Evolutionary conservation across 2,888 invertebrate species (phyloP), one percentile per base, ranked within the genome.

Genomic region (Lepidochrysops patricia): DNA sequence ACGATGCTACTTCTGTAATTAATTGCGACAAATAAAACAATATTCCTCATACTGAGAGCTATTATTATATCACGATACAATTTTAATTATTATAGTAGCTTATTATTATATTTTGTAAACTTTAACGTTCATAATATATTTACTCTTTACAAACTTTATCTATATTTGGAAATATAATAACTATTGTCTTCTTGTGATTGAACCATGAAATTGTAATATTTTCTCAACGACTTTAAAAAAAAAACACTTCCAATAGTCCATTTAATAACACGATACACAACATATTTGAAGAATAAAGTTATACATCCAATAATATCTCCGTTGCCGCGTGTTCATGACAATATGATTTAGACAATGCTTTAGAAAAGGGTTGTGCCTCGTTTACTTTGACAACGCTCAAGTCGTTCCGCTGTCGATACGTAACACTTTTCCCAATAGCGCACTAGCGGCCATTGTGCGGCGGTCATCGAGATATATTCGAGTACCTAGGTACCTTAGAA

Each of bases 311-410:
- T 80, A 83, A 84, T 84, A 84, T 82, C 81, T 82, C 75, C 81
- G 81, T 80, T 85, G 81, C 86, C 87, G 82, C 80, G 80, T 87
- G 87, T 75, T 82, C 73, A 73, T 86, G 87, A 88, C 87, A 86
- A 82, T 82, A 79, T 84, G 83, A 87, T 85, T 85, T 83, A 88
- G 87, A 85, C 84, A 84, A 85, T 82, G 77, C 80, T 75, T 79
- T 82, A 77, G 79, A 81, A 82, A 86, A 83, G 82, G 83, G 82
- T 82, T 75, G 73, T 79, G 86, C 80, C 68, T 68, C 78, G 77
- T 83, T 84, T 65, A 75, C 67, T 64, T 68, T 70, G 62, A 62
- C 62, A 50, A 50, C 54, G 4, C 9, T 9, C 29, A 12, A 54
- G 32, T 54, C 19, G 13, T 25, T 4, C 19, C 15, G 29, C 19